These are phyloP conservation scores for Danio kyathit DNA, from an alignment of 2,797 vertebrate species.

Conservation along the genomic window DNA sequence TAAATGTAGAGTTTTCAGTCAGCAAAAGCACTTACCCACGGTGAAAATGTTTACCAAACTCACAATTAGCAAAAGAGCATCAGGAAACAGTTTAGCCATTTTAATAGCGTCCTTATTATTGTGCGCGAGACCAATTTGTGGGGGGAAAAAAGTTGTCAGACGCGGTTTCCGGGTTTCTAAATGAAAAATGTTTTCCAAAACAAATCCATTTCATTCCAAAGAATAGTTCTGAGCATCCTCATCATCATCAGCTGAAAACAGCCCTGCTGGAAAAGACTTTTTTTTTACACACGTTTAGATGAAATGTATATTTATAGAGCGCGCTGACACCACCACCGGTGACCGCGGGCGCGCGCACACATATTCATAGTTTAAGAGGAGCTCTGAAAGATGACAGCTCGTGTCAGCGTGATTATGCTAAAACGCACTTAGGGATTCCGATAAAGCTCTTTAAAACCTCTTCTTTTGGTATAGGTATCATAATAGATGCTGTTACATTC, in stretches of 20 bases:
- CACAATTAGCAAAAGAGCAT: constrained; percentile 16
- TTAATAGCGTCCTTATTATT: not conserved
- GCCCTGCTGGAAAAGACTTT: not conserved
- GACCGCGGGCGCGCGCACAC: not conserved
- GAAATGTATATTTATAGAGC: constrained; percentile 17
- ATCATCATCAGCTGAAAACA: not conserved
- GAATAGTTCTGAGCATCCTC: not conserved
- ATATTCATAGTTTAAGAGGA: no score
- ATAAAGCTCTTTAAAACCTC: not conserved
- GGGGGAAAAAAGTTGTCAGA: not conserved
- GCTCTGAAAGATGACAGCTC: not conserved
- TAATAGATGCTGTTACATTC: not conserved
- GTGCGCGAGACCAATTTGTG: not conserved
- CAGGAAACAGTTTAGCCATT: constrained; percentile 27
- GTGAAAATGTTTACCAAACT: constrained; percentile 41
- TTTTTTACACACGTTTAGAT: not conserved
- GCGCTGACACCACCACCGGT: constrained; percentile 28
- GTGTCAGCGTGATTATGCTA: not conserved
- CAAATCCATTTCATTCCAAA: not conserved
- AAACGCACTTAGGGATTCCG: not conserved
- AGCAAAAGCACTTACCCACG: constrained; percentile 26
- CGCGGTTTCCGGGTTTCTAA: not conserved
- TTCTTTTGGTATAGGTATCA: not conserved
- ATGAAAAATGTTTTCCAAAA: not conserved
- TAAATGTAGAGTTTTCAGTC: not conserved